Percentiles rank a stretch among this genome's conserved stretches.
phyloP scores from a whole-genome alignment of 2,888 invertebrate genomes.

The Clivina fossor region DNA sequence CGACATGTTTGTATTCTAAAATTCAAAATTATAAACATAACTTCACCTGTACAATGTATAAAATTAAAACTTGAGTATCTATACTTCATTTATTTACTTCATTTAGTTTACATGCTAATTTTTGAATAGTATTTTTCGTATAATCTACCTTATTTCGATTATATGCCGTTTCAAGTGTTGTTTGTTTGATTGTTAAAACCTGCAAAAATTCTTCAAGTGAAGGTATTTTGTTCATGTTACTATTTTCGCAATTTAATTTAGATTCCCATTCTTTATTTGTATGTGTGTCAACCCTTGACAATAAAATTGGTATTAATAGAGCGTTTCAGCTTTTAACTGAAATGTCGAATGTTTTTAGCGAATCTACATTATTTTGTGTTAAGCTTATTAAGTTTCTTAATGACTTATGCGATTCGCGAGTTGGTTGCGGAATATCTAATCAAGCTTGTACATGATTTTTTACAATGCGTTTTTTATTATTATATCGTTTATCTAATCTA shows the following conservation, averaged over 20 bases:
- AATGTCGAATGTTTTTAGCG: neutral
- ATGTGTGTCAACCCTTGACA: neutral
- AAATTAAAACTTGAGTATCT: too few species aligned
- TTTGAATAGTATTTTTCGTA: too few species aligned
- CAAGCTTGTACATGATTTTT: conserved; percentile 9
- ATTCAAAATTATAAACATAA: too few species aligned
- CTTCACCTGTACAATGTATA: too few species aligned
- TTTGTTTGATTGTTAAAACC: neutral
- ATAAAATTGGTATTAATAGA: neutral
- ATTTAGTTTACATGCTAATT: too few species aligned
- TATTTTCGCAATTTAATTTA: neutral
- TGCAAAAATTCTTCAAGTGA: neutral
- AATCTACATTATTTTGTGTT: neutral
- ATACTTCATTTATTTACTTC: too few species aligned
- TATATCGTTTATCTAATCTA: conserved; percentile 16
- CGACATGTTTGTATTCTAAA: too few species aligned
- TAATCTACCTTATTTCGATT: neutral
- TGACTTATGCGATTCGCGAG: conserved; percentile 2
- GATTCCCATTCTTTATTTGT: conserved; percentile 2
- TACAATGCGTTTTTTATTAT: conserved; percentile 22
- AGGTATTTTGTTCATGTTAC: neutral
- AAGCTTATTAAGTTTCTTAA: neutral
- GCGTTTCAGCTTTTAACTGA: neutral
- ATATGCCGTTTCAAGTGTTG: neutral
- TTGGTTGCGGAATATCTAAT: conserved; percentile 7